Percentiles rank a stretch among this genome's conserved stretches.
phyloP scores from a whole-genome alignment of 2,113 vertebrate species.

The Dissostichus mawsoni region DNA sequence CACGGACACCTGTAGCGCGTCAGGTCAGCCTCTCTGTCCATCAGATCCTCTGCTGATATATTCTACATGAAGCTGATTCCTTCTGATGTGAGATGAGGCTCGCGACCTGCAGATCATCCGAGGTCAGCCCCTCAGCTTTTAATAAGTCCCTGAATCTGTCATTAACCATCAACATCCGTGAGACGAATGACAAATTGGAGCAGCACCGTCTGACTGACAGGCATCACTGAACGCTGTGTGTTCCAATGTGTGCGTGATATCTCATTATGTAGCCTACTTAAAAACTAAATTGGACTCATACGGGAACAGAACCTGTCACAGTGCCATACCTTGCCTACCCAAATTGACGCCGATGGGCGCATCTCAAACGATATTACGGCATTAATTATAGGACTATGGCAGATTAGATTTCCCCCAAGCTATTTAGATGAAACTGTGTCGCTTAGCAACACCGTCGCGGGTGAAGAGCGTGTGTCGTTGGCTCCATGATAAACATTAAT shows the following conservation, averaged over 20 bases:
- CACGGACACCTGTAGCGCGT: slow-evolving; percentile 16
- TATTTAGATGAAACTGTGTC: slow-evolving; percentile 65
- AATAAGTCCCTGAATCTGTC: slow-evolving; percentile 6
- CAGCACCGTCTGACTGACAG: slow-evolving; percentile 49
- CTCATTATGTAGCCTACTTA: slow-evolving; percentile 46
- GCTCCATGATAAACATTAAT: slow-evolving; percentile 61
- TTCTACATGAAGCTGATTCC: slow-evolving; percentile 16
- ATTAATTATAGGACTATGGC: slow-evolving; percentile 71
- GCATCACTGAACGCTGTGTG: slow-evolving; percentile 33
- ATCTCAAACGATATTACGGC: slow-evolving; percentile 63
- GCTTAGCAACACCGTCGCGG: slow-evolving; percentile 72
- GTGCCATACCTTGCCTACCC: slow-evolving; percentile 48
- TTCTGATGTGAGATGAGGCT: slow-evolving; percentile 52
- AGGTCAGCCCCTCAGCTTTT: not conserved
- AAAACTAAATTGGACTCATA: slow-evolving; percentile 48
- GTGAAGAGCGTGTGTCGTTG: slow-evolving; percentile 41
- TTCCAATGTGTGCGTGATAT: slow-evolving; percentile 38
- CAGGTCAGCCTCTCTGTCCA: slow-evolving; percentile 54
- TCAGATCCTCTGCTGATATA: not conserved
- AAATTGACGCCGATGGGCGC: slow-evolving; percentile 63
- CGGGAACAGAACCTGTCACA: slow-evolving; percentile 52
- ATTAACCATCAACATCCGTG: slow-evolving; percentile 3
- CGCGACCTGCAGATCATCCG: slow-evolving; percentile 33
- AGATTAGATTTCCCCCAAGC: slow-evolving; percentile 69
- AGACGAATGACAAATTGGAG: slow-evolving; percentile 22